A percentile compares a stretch with the other conserved stretches of the same genome.
Conservation (phyloP, 2,113 vertebrate genomes). For the Varanus komodoensis region DNA sequence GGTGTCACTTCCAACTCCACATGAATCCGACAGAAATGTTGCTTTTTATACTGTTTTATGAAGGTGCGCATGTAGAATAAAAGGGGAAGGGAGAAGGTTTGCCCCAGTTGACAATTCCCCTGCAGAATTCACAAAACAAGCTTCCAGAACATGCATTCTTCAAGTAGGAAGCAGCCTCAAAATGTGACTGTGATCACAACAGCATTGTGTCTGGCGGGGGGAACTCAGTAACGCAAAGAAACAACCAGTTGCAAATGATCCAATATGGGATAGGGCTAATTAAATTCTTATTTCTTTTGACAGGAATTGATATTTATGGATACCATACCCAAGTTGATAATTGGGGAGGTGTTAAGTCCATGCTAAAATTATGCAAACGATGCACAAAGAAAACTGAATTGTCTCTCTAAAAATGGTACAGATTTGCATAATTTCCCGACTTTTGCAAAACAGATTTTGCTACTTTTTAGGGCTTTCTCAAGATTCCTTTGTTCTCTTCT, state of each 20-base stretch:
- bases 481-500: too few relatives aligned
- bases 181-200: not conserved
- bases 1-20: too few relatives aligned
- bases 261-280: too few relatives aligned
- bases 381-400: not conserved
- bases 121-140: not conserved
- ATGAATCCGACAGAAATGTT: too few relatives aligned
- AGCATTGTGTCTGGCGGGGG: not conserved
- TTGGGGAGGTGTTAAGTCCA: not conserved
- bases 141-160: not conserved
- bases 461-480: not conserved
- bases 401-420: not conserved
- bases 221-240: not conserved
- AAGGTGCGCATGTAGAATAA: too few relatives aligned
- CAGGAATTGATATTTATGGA: not conserved
- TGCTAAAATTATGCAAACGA: not conserved
- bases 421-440: not conserved
- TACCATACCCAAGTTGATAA: not conserved
- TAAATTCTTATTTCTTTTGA: not conserved
- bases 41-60: too few relatives aligned
- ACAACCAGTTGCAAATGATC: not conserved
- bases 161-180: not conserved
- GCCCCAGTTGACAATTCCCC: not conserved
- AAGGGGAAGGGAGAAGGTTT: too few relatives aligned
- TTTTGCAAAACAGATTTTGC: not conserved